Conservation (phyloP, 2,797 vertebrate genomes). For the Oceanodroma leucorhoa region DNA sequence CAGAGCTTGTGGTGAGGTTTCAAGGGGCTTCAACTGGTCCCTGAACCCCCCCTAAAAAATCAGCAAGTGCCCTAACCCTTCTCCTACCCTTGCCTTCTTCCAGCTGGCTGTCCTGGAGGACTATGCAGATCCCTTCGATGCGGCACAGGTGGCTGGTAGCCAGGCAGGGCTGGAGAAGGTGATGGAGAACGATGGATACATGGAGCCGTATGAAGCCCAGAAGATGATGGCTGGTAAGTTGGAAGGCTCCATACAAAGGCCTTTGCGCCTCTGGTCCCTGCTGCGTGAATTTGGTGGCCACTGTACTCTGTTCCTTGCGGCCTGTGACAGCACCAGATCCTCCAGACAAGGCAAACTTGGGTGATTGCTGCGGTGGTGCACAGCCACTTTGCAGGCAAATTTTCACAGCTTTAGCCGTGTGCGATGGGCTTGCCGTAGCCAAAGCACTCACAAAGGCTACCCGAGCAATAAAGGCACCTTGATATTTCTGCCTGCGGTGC, state of each 20-base stretch:
- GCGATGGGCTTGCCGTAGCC: rapidly evolving
- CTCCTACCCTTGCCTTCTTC: background rate
- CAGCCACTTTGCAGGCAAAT: background rate
- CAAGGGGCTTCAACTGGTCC: background rate
- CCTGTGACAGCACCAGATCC: background rate
- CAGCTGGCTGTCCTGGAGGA: slow-evolving; percentile 94
- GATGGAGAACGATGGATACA: slow-evolving; percentile 93
- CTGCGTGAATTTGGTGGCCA: background rate
- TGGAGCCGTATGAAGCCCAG: slow-evolving; percentile 97
- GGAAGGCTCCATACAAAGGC: background rate
- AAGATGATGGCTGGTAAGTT: slow-evolving; percentile 94
- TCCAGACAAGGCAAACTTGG: background rate
- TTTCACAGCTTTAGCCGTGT: background rate
- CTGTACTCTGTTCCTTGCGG: background rate
- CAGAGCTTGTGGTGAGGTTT: background rate
- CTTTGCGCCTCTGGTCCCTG: background rate
- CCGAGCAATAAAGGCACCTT: background rate
- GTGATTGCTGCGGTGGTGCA: rapidly evolving
- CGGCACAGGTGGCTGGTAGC: slow-evolving; percentile 81
- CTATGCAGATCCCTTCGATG: slow-evolving; percentile 95
- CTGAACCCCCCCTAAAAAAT: background rate
- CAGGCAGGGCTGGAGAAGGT: slow-evolving; percentile 84
- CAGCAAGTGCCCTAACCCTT: background rate
- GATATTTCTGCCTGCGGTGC: rapidly evolving
- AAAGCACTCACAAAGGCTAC: background rate